Evolutionary conservation across 2,797 vertebrate species (phyloP).

Genomic region (Ceyx erithaca): DNA sequence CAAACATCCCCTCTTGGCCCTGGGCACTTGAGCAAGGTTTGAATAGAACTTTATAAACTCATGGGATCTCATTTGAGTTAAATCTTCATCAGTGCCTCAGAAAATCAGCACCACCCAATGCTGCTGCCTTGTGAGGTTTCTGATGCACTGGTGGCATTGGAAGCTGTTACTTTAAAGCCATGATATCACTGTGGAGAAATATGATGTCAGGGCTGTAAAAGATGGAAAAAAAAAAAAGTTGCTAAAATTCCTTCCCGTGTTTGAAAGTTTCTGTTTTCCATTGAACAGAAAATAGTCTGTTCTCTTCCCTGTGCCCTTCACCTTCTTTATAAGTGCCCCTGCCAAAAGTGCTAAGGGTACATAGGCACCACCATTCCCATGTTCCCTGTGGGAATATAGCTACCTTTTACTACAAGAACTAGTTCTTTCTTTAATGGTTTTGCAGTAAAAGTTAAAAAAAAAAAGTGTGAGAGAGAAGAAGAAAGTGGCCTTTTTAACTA

Average conservation of each 20-base stretch:
- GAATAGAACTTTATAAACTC: conserved; percentile 59
- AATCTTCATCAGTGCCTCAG: background rate
- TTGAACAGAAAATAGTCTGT: conserved; percentile 75
- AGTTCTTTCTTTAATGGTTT: conserved; percentile 75
- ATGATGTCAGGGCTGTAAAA: conserved; percentile 78
- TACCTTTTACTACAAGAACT: conserved; percentile 69
- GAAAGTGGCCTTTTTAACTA: conserved; percentile 67
- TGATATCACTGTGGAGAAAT: conserved; percentile 70
- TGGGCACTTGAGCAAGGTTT: conserved; percentile 57
- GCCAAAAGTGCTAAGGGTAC: conserved; percentile 59
- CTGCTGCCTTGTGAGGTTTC: conserved; percentile 25
- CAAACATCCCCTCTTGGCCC: conserved; percentile 4
- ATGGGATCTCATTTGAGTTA: conserved; percentile 8
- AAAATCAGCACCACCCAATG: conserved; percentile 27
- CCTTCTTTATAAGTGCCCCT: conserved; percentile 61
- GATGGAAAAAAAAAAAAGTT: conserved; percentile 43
- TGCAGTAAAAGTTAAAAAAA: conserved; percentile 65
- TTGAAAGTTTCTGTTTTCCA: conserved; percentile 68
- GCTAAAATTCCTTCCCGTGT: conserved; percentile 53
- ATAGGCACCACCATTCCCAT: conserved; percentile 42
- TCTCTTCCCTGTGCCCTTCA: conserved; percentile 50
- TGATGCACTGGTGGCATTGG: conserved; percentile 22
- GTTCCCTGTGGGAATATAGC: conserved; percentile 61
- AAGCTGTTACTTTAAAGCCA: conserved; percentile 54
- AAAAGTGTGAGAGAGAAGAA: conserved; percentile 53